A percentile compares a stretch with the other conserved stretches of the same genome.
phyloP scores from a whole-genome alignment of 2,797 vertebrate genomes.

The Pangasius larnaudii region DNA sequence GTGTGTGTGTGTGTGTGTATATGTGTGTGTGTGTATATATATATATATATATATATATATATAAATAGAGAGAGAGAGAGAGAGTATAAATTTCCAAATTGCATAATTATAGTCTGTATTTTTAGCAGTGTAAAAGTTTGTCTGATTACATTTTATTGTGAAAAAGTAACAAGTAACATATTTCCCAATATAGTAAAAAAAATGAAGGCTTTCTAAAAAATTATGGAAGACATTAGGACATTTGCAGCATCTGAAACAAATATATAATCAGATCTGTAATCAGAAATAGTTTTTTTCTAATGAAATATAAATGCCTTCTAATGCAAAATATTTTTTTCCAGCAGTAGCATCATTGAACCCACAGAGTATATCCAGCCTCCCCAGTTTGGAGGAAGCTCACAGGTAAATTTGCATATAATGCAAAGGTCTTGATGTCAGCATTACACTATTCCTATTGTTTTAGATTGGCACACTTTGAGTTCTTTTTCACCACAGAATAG shows the following conservation, averaged over 20 bases:
- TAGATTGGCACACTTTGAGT: background rate
- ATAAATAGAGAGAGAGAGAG: no score
- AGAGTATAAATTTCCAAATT: no score
- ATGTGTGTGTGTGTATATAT: no score
- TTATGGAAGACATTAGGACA: background rate
- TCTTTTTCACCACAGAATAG: background rate
- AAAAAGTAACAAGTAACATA: background rate
- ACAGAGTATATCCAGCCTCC: conserved; percentile 92
- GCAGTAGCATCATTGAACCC: conserved; percentile 92
- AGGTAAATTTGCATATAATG: conserved; percentile 73
- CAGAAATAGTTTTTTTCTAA: no score
- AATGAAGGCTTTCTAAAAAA: background rate
- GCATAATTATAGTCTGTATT: background rate
- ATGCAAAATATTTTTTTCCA: conserved; percentile 62
- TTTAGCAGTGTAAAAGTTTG: background rate
- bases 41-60: no score
- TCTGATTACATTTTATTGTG: background rate
- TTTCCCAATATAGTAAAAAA: background rate
- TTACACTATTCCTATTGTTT: background rate
- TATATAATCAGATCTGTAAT: background rate
- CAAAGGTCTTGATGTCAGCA: background rate
- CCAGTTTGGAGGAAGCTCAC: conserved; percentile 89
- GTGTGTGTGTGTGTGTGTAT: no score
- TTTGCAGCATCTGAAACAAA: background rate
- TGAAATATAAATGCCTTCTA: background rate